Conservation (phyloP, 2,797 vertebrate species). For the Characodon lateralis region DNA sequence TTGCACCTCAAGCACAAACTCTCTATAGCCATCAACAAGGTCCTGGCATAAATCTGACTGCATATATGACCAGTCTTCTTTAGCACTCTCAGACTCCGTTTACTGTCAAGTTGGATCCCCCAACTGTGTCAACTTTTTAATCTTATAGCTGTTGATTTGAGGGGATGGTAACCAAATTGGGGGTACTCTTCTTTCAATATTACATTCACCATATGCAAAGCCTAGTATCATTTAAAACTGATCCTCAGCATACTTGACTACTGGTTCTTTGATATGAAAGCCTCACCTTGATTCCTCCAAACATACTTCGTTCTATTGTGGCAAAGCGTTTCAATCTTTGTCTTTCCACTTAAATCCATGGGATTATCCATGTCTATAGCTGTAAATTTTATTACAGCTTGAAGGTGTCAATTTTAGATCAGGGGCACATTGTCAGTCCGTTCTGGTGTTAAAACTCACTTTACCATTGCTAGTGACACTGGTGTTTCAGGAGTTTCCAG, state of each 20-base stretch:
- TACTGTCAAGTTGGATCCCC: neutral
- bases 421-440: neutral
- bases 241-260: neutral
- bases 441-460: neutral
- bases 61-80: neutral
- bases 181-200: neutral
- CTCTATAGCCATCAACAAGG: neutral
- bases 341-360: neutral
- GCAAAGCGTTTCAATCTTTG: neutral
- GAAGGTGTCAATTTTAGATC: neutral
- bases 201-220: neutral
- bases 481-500: neutral
- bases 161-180: neutral
- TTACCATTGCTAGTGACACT: too few relatives aligned
- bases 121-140: neutral
- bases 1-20: neutral
- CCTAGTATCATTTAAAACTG: neutral
- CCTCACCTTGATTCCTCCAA: neutral
- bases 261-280: neutral
- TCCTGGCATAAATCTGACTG: neutral
- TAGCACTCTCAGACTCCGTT: neutral
- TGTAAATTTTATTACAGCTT: neutral
- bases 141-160: neutral
- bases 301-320: neutral
- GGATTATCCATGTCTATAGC: neutral